Conservation (phyloP, 1,140 invertebrate genomes). For the Nymphalis io region DNA sequence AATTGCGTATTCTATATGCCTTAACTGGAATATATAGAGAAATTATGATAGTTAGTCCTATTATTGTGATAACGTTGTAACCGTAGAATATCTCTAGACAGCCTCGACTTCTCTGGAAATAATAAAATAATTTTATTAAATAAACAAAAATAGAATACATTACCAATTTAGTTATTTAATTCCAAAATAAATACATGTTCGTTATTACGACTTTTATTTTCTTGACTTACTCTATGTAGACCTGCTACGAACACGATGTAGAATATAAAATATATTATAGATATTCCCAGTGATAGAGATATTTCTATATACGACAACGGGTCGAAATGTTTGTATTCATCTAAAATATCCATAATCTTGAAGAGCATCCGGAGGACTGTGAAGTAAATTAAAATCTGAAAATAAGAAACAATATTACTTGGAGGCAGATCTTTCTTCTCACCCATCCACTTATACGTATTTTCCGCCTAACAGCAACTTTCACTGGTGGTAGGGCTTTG, state of each 20-base stretch:
- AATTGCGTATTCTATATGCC: background rate
- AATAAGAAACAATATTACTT: constrained; percentile 7
- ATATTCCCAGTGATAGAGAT: constrained; percentile 15
- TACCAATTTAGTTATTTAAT: too few species aligned
- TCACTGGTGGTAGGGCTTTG: too few species aligned
- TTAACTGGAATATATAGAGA: background rate
- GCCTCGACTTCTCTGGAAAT: constrained; percentile 22
- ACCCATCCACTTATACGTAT: too few species aligned
- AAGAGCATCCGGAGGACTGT: constrained; percentile 21
- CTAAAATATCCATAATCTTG: constrained; percentile 22
- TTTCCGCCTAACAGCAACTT: too few species aligned
- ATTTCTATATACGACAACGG: constrained; percentile 16
- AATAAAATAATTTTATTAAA: constrained; percentile 1
- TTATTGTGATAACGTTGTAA: constrained; percentile 2
- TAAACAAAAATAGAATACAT: too few species aligned
- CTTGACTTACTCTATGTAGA: constrained; percentile 37
- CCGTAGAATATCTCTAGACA: constrained; percentile 17
- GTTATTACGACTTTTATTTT: background rate
- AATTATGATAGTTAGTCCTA: background rate
- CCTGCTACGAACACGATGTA: constrained; percentile 36
- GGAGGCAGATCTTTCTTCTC: too few species aligned
- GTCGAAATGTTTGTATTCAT: background rate
- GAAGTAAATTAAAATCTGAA: constrained; percentile 34
- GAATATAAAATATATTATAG: constrained; percentile 35
- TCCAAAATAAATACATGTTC: too few species aligned